Evolutionary conservation across 2,113 vertebrate genomes (phyloP), one percentile per base, ranked within the genome.

Genomic region (Lontra canadensis): DNA sequence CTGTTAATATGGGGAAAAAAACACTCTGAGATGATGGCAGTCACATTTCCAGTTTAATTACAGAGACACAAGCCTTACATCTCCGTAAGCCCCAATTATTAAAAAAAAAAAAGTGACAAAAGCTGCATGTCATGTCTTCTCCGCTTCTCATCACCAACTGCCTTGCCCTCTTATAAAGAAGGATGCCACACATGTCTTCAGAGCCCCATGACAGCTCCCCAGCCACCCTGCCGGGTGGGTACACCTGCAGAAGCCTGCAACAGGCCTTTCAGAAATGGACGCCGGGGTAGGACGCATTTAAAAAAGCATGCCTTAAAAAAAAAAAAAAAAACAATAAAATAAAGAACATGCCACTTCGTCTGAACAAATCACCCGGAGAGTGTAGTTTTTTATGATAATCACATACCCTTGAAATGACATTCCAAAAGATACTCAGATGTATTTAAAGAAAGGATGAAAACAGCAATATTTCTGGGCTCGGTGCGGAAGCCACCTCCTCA

Each of bases 361-460:
- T 52, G 49, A 17, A 55, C 52, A 18, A 47, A 57, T 57, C 55
- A 57, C 18, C 59, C 9, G 0, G 21, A 47, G n/a, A 83, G 2
- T 4, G 0, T 55, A 63, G 69, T 57, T 63, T 79, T 76, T 78
- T 52, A 81, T 42, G 29, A 67, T 55, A 73, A 65, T 23, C 17
- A 47, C 6, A n/a, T n/a, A 17, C 14, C n/a, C 29, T 59, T 83
- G 82, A 97, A 81, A 95, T 76, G 42, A 42, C 55, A 78, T 93
- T 90, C n/a, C 87, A 65, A 86, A 71, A 74, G 63, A 49, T 23
- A 59, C 25, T n/a, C 23, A 88, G 15, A 36, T 57, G 1, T 55
- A 39, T 44, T 89, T 88, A 57, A 91, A 96, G 52, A 78, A 65
- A 94, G 8, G 14, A 23, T 42, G 9, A 84, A 94, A 95, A 83